Evolutionary conservation across 2,113 vertebrate genomes (phyloP).

Genomic region (Etia nguti): DNA sequence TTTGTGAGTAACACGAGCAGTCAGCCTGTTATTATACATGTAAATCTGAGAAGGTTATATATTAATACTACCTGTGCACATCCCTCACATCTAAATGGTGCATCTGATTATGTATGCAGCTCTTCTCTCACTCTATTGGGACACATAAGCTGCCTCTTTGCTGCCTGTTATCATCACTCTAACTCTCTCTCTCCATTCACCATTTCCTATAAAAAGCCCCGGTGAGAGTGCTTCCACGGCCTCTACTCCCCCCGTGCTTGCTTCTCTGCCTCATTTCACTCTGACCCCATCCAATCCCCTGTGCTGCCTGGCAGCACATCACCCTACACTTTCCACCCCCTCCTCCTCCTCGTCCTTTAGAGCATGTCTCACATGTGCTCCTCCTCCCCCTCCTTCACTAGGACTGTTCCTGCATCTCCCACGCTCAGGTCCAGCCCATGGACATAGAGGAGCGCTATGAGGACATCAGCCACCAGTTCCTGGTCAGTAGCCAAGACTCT

Average conservation of each 20-base stretch:
- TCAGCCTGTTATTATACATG: not conserved
- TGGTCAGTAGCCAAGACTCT: slow-evolving; percentile 77
- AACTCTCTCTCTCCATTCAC: not conserved
- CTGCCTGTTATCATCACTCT: slow-evolving; percentile 1
- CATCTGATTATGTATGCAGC: slow-evolving; percentile 7
- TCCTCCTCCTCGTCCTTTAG: not conserved
- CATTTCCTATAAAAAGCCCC: slow-evolving; percentile 1
- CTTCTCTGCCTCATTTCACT: not conserved
- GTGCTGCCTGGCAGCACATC: not conserved
- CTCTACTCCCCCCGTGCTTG: not conserved
- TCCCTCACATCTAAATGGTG: not conserved
- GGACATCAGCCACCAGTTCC: slow-evolving; percentile 78
- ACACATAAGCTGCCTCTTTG: not conserved
- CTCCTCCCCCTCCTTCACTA: slow-evolving; percentile 55
- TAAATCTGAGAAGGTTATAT: not conserved
- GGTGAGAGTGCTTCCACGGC: not conserved
- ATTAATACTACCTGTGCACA: not conserved
- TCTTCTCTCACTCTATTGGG: slow-evolving; percentile 8
- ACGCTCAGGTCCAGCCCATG: slow-evolving; percentile 87
- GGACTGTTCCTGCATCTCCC: slow-evolving; percentile 97
- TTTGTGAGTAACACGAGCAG: not conserved
- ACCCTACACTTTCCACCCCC: not conserved
- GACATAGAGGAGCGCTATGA: slow-evolving; percentile 85
- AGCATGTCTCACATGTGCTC: slow-evolving; percentile 61
- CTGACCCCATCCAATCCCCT: not conserved